These are phyloP conservation scores for Cyrtorhinus lividipennis DNA, from an alignment of 1,140 invertebrate genomes.

Conservation along the genomic window DNA sequence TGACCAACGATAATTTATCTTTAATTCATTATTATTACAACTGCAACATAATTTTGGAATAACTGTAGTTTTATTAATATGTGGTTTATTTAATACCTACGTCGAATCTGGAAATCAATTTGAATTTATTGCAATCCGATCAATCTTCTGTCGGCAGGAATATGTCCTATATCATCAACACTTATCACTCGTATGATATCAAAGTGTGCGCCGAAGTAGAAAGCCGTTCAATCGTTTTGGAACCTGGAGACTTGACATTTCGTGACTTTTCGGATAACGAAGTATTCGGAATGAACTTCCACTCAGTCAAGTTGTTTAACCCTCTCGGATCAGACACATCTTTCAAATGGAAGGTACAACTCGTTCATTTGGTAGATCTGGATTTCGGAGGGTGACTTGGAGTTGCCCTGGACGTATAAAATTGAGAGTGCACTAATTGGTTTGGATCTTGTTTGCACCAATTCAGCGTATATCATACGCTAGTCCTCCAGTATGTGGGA, in stretches of 20 bases:
- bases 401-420: no score
- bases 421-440: no score
- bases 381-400: not conserved
- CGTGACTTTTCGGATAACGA: slow-evolving; percentile 3
- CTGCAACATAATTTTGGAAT: not conserved
- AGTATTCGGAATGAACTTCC: slow-evolving; percentile 8
- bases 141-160: slow-evolving; percentile 19
- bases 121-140: not conserved
- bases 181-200: slow-evolving; percentile 27
- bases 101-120: not conserved
- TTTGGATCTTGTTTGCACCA: no score
- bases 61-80: not conserved
- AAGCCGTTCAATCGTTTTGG: slow-evolving; percentile 24
- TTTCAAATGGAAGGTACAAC: slow-evolving; percentile 14
- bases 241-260: slow-evolving; percentile 14
- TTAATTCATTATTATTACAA: not conserved
- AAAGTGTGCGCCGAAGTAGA: slow-evolving; percentile 26
- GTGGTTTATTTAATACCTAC: not conserved
- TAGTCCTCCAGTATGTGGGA: no score
- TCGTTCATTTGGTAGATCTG: not conserved
- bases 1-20: not conserved
- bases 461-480: no score
- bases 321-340: slow-evolving; percentile 3
- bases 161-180: slow-evolving; percentile 27
- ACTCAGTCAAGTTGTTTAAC: slow-evolving; percentile 14